Percentiles rank a stretch among this genome's conserved stretches.
These are phyloP conservation scores for Cyrtorhinus lividipennis DNA, from an alignment of 1,140 invertebrate species.

Conservation along the genomic window DNA sequence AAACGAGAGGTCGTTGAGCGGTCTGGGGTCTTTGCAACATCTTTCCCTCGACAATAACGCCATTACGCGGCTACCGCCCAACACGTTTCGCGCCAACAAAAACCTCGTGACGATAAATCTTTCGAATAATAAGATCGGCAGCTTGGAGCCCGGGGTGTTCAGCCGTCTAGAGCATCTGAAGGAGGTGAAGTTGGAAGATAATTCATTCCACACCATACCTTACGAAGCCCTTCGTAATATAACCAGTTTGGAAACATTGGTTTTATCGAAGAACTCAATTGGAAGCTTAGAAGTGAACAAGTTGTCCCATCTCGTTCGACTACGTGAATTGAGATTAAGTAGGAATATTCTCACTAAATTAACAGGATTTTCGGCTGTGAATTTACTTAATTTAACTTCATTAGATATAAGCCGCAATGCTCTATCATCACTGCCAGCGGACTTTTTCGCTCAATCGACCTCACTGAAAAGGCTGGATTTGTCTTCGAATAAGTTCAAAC, in stretches of 20 bases:
- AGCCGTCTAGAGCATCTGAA: conserved; percentile 50
- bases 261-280: conserved; percentile 54
- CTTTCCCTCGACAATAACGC: conserved; percentile 51
- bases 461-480: conserved; percentile 59
- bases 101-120: conserved; percentile 57
- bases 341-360: conserved; percentile 59
- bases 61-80: conserved; percentile 46
- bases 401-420: conserved; percentile 62
- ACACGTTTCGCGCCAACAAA: conserved; percentile 55
- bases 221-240: conserved; percentile 58
- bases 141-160: conserved; percentile 51
- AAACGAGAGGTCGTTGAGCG: conserved; percentile 48
- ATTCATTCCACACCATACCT: conserved; percentile 56
- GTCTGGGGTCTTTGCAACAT: conserved; percentile 55
- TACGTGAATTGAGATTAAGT: conserved; percentile 57
- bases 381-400: conserved; percentile 50
- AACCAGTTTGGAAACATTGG: conserved; percentile 44
- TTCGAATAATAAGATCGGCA: conserved; percentile 46
- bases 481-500: conserved; percentile 62
- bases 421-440: conserved; percentile 57
- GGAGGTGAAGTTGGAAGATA: conserved; percentile 56
- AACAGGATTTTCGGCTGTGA: conserved; percentile 57
- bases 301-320: conserved; percentile 50
- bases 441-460: conserved; percentile 54
- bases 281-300: conserved; percentile 57